Percentiles rank a stretch among this genome's conserved stretches.
Evolutionary conservation across 37 sponge, comb jelly and placozoan genomes (phyloP).

Genomic region (Agelas oroides): DNA sequence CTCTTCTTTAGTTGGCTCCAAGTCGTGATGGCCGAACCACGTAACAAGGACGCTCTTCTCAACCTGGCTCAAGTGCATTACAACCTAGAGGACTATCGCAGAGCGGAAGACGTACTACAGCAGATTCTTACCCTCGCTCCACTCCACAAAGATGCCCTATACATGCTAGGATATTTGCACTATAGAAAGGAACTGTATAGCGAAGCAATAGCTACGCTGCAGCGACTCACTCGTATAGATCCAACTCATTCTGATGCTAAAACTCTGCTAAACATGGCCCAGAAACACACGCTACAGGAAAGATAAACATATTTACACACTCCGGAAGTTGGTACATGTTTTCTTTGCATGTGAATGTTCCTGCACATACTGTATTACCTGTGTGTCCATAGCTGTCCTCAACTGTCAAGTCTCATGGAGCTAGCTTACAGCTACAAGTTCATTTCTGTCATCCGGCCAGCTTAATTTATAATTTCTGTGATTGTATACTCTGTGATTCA

Average conservation of each 20-base stretch:
- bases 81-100: conserved; percentile 15
- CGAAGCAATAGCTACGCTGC: not conserved
- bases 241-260: not conserved
- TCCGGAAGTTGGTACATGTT: no score
- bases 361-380: no score
- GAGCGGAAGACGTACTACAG: conserved; percentile 34
- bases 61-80: conserved; percentile 55
- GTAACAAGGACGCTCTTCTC: conserved; percentile 30
- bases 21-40: conserved; percentile 11
- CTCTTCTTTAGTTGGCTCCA: conserved; percentile 31
- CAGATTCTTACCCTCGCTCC: conserved; percentile 50
- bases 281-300: no score
- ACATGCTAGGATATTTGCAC: conserved; percentile 23
- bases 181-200: not conserved
- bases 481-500: no score
- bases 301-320: no score
- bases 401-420: no score
- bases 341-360: no score
- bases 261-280: not conserved
- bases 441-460: no score
- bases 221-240: not conserved
- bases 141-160: conserved; percentile 36
- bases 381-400: no score
- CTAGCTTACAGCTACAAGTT: no score
- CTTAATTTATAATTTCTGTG: no score